Evolutionary conservation across 1,140 invertebrate species (phyloP), one percentile per base, ranked within the genome.

Genomic region (Galendromus occidentalis): DNA sequence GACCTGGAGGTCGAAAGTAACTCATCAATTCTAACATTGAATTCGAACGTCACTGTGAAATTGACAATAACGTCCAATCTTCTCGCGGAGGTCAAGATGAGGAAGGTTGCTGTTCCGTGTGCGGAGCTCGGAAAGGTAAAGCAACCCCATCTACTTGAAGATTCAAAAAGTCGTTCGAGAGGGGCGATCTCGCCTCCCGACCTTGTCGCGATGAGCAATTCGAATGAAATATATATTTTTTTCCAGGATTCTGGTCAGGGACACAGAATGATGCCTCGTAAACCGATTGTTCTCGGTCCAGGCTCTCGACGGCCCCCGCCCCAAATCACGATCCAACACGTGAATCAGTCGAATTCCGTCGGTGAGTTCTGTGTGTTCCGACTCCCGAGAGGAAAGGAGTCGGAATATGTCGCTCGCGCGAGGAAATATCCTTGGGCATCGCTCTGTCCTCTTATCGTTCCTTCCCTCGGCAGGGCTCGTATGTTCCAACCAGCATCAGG

Each of bases 401-500:
- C n/a, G n/a, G n/a, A n/a, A n/a, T n/a, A n/a, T n/a, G n/a, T n/a
- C n/a, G n/a, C n/a, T n/a, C n/a, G n/a, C n/a, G n/a, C n/a, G n/a
- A n/a, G n/a, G n/a, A n/a, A n/a, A n/a, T n/a, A n/a, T n/a, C n/a
- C n/a, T n/a, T n/a, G n/a, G n/a, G n/a, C n/a, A n/a, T n/a, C n/a
- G n/a, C n/a, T n/a, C n/a, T n/a, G n/a, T n/a, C n/a, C n/a, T n/a
- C n/a, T 7, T 59, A 14, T 59, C 20, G 51, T n/a, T n/a, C 22
- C 25, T 22, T 59, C 33, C 25, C 25, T 17, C 9, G 12, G 0
- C 25, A 59, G 51, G 14, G 17, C 25, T 59, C n/a, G 51, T 59
- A 2, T 59, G 51, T 22, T 59, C 51, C 14, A 59, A 59, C 22
- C 51, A 59, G 51, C 51, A 59, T 25, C 51, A 59, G 51, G 51